These are phyloP conservation scores for Acleris laterana DNA, from an alignment of 2,888 invertebrate genomes.

Conservation along the genomic window DNA sequence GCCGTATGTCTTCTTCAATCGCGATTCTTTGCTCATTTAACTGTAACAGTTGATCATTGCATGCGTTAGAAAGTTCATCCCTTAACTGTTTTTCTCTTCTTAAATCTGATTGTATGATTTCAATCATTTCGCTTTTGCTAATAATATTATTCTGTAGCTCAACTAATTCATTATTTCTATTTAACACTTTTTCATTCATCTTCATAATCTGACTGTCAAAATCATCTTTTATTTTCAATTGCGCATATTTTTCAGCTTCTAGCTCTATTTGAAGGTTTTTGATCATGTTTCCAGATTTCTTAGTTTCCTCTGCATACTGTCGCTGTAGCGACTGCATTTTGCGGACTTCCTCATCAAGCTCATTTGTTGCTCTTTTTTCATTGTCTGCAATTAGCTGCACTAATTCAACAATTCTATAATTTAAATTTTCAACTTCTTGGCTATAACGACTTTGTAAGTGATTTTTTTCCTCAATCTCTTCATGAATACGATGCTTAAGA, in stretches of 20 bases:
- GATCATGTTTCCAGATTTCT: conserved; percentile 60
- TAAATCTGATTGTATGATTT: conserved; percentile 41
- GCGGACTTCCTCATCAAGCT: conserved; percentile 61
- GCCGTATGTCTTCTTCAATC: conserved; percentile 37
- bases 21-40: conserved; percentile 39
- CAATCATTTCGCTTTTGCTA: conserved; percentile 66
- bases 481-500: conserved; percentile 68
- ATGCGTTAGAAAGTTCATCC: conserved; percentile 34
- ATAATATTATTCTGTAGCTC: conserved; percentile 70
- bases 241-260: conserved; percentile 60
- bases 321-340: conserved; percentile 68
- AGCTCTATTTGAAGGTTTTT: conserved; percentile 58
- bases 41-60: conserved; percentile 37
- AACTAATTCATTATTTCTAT: conserved; percentile 73
- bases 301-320: conserved; percentile 64
- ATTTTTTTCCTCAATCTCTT: conserved; percentile 67
- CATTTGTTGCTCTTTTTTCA: conserved; percentile 53
- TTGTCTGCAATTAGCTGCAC: conserved; percentile 65
- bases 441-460: conserved; percentile 56
- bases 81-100: conserved; percentile 39
- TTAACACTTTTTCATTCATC: conserved; percentile 70
- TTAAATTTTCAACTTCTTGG: conserved; percentile 63
- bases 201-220: conserved; percentile 70
- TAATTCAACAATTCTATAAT: conserved; percentile 68
- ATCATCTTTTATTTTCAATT: conserved; percentile 61